Evolutionary conservation across 2,888 invertebrate genomes (phyloP).

Genomic region (Ormyrus pomaceus): DNA sequence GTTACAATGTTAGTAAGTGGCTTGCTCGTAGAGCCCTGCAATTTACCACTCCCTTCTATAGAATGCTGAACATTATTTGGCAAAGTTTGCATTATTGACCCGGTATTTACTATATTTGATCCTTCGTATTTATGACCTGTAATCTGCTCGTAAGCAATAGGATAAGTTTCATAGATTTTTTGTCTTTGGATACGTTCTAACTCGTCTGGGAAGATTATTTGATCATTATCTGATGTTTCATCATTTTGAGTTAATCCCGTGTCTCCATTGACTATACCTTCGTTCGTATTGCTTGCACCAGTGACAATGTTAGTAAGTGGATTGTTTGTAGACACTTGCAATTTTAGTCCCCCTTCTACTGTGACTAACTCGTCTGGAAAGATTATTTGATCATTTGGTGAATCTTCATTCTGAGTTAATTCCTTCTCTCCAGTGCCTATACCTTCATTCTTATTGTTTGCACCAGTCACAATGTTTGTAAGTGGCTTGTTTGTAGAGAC

Average conservation of each 20-base stretch:
- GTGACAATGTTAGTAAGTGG: too few species aligned
- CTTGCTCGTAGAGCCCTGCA: too few species aligned
- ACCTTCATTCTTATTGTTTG: background rate
- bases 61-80: too few species aligned
- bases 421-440: background rate
- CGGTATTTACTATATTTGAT: background rate
- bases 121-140: background rate
- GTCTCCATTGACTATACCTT: background rate
- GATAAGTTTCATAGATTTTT: slow-evolving; percentile 2
- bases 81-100: background rate
- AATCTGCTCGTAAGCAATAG: background rate
- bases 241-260: background rate
- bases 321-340: too few species aligned
- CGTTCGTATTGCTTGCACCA: background rate
- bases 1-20: too few species aligned
- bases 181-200: background rate
- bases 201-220: background rate
- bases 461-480: too few species aligned
- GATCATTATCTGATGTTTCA: background rate
- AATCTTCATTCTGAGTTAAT: background rate
- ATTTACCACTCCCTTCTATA: background rate
- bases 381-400: background rate
- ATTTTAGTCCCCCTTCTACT: background rate
- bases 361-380: background rate
- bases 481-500: too few species aligned